Evolutionary conservation across 2,113 vertebrate species (phyloP).

Genomic region (Pavo muticus): DNA sequence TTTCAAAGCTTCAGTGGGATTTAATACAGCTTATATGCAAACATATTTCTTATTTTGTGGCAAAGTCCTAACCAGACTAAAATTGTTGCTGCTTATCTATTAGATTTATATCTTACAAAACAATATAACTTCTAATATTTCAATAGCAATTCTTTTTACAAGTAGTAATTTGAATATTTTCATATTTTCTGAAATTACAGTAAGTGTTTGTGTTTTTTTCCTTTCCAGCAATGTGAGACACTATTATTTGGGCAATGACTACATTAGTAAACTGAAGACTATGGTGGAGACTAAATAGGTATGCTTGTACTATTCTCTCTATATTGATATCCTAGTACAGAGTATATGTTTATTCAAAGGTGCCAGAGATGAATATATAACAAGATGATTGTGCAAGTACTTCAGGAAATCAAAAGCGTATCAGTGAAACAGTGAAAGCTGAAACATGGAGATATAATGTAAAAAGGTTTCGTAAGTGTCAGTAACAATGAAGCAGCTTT

Average conservation of each 20-base stretch:
- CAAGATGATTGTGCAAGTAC: background rate
- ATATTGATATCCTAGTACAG: background rate
- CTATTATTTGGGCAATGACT: background rate
- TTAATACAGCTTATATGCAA: background rate
- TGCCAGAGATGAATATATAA: background rate
- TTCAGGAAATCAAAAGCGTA: background rate
- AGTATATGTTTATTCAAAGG: background rate
- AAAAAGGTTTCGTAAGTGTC: background rate
- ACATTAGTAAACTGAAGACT: background rate
- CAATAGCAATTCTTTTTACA: background rate
- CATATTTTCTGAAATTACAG: background rate
- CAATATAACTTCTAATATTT: background rate
- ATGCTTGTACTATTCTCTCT: background rate
- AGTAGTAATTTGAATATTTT: background rate
- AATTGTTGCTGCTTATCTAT: background rate
- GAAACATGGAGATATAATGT: background rate
- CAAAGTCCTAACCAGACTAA: background rate
- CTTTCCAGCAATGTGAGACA: background rate
- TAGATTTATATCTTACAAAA: background rate
- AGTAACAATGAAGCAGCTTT: background rate
- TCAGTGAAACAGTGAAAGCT: background rate
- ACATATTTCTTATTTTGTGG: background rate
- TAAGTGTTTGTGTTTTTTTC: background rate
- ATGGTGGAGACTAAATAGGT: background rate
- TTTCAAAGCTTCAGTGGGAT: background rate